These are phyloP conservation scores for Glaucopsyche alexis DNA, from an alignment of 2,888 invertebrate species.

Conservation along the genomic window DNA sequence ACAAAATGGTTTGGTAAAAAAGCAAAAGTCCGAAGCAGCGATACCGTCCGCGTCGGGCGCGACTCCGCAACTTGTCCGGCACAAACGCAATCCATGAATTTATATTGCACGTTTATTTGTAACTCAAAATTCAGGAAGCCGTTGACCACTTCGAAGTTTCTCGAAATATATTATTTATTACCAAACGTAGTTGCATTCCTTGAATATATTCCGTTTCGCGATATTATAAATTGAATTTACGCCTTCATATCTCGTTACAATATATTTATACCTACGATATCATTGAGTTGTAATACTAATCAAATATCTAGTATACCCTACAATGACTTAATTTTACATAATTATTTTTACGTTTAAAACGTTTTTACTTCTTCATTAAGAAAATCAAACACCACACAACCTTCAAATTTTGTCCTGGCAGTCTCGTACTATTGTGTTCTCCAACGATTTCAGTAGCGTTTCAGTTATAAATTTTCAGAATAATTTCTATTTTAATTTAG, in stretches of 20 bases:
- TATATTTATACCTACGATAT: neutral
- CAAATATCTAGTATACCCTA: too few relatives aligned
- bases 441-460: too few relatives aligned
- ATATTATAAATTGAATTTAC: neutral
- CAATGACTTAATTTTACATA: too few relatives aligned
- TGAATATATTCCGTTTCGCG: neutral
- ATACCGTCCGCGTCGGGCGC: neutral
- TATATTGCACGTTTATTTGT: slow-evolving; percentile 73
- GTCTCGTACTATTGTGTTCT: too few relatives aligned
- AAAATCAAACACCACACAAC: too few relatives aligned
- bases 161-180: slow-evolving; percentile 24
- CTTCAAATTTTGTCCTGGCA: too few relatives aligned
- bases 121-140: slow-evolving; percentile 58
- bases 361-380: too few relatives aligned
- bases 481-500: neutral
- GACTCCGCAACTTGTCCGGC: slow-evolving; percentile 41
- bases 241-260: neutral
- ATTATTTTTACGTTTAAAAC: too few relatives aligned
- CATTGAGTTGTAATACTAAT: neutral
- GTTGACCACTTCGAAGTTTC: slow-evolving; percentile 13
- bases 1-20: slow-evolving; percentile 19
- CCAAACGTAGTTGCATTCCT: neutral
- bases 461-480: too few relatives aligned
- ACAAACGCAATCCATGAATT: slow-evolving; percentile 66
- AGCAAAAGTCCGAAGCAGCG: neutral